Base-by-base conservation (phyloP, 1,140 invertebrate species). In the Diachasma alloeum region DNA sequence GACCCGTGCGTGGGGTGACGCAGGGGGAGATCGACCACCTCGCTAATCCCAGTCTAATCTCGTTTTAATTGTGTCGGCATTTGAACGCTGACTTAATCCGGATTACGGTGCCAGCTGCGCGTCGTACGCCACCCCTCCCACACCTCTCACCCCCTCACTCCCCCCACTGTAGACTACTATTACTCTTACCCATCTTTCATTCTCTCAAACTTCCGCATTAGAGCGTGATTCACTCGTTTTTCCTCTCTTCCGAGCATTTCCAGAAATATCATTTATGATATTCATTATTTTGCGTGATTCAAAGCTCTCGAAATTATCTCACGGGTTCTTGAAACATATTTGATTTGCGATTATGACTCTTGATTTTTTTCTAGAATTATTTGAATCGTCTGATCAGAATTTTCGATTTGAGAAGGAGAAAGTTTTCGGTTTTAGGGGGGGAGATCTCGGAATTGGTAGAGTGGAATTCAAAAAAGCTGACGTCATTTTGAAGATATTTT, bases 51-150 rank as follows among this genome's bases (percentile, higher is more conserved):
- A 68, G 76, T 78, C 81, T 86, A 85, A 87, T 86, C 84, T 82
- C 80, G 83, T 84, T 81, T 83, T 85, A 86, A 86, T 84, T 82
- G 82, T 81, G 82, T 79, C 79, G 78, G 80, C 75, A 82, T 86
- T 86, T 82, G 80, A 85, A 83, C 81, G 67, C 75, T 82, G 80
- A 82, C 82, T 83, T 80, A 84, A 86, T 84, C 80, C 82, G 79
- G 84, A 84, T 87, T 79, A 82, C 66, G 79, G 19, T 46, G 66
- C 70, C 80, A 78, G 78, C 82, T 78, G 82, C 72, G 72, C 63
- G 44, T 48, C 39, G 31, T 37, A 46, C 53, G 22, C 37, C 13
- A 42, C n/a, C 42, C 69, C 69, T 11, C 24, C 11, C 24, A 31
- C 31, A 2, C 31, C 31, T 6, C 31, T 6, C 6, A 6, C 31